Conservation (phyloP, 2,888 invertebrate species). For the Prosopocoilus inquinatus region DNA sequence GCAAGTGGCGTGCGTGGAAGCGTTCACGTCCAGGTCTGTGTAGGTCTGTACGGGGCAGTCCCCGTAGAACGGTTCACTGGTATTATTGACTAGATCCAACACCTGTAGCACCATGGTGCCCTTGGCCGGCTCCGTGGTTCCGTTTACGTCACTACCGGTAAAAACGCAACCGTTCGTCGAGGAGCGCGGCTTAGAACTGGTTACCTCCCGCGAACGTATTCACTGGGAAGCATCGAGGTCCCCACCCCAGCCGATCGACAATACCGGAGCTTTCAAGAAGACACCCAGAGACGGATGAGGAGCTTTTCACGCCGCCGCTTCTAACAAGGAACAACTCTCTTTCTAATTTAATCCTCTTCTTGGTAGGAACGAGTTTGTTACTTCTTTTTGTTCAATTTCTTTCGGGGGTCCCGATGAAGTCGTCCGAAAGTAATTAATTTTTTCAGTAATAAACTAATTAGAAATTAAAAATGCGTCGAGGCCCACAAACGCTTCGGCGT, state of each 20-base stretch:
- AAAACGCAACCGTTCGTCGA: conserved; percentile 33
- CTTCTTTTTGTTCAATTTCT: too few relatives aligned
- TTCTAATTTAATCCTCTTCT: too few relatives aligned
- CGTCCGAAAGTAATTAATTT: too few relatives aligned
- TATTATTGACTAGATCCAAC: conserved; percentile 59
- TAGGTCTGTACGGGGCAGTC: conserved; percentile 55
- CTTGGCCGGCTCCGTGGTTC: conserved; percentile 53
- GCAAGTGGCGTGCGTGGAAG: conserved; percentile 49
- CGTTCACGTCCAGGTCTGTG: conserved; percentile 50
- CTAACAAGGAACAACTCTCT: too few relatives aligned
- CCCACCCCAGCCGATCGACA: conserved; percentile 4
- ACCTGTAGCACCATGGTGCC: conserved; percentile 75
- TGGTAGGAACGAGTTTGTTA: too few relatives aligned
- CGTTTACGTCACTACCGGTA: conserved; percentile 41
- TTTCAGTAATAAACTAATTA: too few relatives aligned
- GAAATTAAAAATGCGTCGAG: too few relatives aligned
- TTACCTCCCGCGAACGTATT: conserved; percentile 14
- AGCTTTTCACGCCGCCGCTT: too few relatives aligned
- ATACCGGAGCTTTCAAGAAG: too few relatives aligned
- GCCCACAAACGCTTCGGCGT: too few relatives aligned
- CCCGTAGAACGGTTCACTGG: conserved; percentile 72
- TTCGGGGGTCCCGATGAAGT: too few relatives aligned
- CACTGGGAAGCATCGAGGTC: conserved; percentile 5
- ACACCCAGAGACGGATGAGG: too few relatives aligned
- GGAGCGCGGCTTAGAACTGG: conserved; percentile 26